These are phyloP conservation scores for Tetrao urogallus DNA, from an alignment of 2,113 vertebrate genomes.

Conservation along the genomic window DNA sequence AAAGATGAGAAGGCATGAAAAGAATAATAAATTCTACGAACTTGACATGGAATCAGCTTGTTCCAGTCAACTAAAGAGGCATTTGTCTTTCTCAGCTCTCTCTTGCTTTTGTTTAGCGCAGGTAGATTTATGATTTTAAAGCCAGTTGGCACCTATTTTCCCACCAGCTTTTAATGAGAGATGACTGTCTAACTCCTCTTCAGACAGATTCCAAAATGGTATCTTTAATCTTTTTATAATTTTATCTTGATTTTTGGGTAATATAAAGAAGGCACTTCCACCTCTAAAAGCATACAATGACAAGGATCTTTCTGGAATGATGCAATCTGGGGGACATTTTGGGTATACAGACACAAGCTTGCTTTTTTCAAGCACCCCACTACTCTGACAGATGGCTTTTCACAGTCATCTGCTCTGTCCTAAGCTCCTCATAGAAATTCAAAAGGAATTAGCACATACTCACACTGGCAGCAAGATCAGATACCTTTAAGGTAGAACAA, in stretches of 20 bases:
- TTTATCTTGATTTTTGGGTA: background rate
- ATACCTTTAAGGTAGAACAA: background rate
- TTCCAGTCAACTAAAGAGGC: background rate
- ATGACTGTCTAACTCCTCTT: background rate
- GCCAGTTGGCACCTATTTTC: constrained; percentile 3
- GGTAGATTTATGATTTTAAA: background rate
- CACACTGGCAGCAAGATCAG: background rate
- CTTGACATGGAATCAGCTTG: background rate
- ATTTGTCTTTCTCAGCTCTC: background rate
- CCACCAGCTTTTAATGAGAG: background rate
- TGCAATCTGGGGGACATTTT: rapidly evolving
- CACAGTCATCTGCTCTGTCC: background rate
- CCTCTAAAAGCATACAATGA: rapidly evolving
- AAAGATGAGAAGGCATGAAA: background rate
- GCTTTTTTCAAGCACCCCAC: rapidly evolving
- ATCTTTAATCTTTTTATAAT: background rate
- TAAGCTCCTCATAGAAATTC: background rate
- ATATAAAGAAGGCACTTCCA: background rate
- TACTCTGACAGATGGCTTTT: rapidly evolving
- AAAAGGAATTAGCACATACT: background rate
- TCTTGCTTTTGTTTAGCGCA: background rate
- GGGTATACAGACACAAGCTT: background rate
- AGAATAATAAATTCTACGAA: background rate
- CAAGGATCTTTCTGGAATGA: background rate
- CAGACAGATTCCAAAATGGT: background rate